Evolutionary conservation across 2,113 vertebrate genomes (phyloP).

Genomic region (Mirounga angustirostris): DNA sequence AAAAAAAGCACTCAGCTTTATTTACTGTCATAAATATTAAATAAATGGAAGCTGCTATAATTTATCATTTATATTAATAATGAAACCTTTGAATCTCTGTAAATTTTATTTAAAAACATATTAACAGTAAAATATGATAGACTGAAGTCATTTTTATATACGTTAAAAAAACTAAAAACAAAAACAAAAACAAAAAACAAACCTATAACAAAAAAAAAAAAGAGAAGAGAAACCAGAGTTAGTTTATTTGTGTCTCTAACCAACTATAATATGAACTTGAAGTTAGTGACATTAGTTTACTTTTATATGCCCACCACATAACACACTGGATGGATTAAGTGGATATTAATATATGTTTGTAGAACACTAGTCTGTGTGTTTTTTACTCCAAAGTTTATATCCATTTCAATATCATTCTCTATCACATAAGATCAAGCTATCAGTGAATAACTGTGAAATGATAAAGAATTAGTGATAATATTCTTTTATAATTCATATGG

Average conservation of each 20-base stretch:
- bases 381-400: background rate
- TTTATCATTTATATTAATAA: background rate
- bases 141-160: background rate
- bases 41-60: background rate
- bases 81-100: background rate
- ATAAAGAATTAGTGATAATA: slow-evolving; percentile 22
- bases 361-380: background rate
- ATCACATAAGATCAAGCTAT: background rate
- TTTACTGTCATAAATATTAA: background rate
- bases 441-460: background rate
- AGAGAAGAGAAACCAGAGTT: background rate
- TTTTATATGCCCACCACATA: background rate
- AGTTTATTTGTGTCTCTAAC: background rate
- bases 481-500: background rate
- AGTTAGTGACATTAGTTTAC: background rate
- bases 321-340: accelerated
- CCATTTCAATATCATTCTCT: background rate
- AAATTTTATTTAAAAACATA: background rate
- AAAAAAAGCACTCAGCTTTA: background rate
- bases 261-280: background rate
- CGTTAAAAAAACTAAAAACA: background rate
- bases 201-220: background rate
- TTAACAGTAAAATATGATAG: background rate
- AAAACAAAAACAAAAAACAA: background rate
- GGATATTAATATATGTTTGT: background rate